A percentile compares a stretch with the other conserved stretches of the same genome.
Evolutionary conservation across 2,113 vertebrate genomes (phyloP).

Genomic region (Hemiprocne comata): DNA sequence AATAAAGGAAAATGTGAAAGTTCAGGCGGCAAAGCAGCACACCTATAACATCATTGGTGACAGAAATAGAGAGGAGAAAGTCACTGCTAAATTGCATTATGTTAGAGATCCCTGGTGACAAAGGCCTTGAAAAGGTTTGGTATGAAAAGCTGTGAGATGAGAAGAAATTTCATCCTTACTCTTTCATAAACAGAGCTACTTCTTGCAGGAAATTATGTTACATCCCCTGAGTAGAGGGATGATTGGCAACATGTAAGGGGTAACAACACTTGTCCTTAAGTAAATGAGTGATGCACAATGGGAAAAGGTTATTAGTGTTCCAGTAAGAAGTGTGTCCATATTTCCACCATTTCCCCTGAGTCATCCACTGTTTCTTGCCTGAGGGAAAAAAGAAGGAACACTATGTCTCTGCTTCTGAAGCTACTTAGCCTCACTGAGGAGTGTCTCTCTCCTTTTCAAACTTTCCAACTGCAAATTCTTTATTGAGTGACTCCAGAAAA

Average conservation of each 20-base stretch:
- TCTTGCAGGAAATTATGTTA: background rate
- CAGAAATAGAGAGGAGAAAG: background rate
- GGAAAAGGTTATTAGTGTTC: background rate
- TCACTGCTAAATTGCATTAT: background rate
- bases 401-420: background rate
- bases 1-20: background rate
- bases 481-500: background rate
- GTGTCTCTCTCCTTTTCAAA: slow-evolving; percentile 9
- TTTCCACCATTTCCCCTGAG: background rate
- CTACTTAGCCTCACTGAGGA: background rate
- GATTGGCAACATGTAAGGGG: background rate
- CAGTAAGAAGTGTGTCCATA: background rate
- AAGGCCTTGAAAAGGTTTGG: background rate
- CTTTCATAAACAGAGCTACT: background rate
- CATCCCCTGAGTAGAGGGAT: background rate
- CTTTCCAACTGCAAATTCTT: slow-evolving; percentile 23
- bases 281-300: background rate
- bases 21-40: background rate
- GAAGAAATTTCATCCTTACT: background rate
- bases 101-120: background rate
- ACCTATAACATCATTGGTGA: background rate
- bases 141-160: background rate
- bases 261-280: background rate
- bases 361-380: background rate
- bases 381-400: background rate